Evolutionary conservation across 1,140 invertebrate species (phyloP).

Genomic region (Neotoxoptera formosana): DNA sequence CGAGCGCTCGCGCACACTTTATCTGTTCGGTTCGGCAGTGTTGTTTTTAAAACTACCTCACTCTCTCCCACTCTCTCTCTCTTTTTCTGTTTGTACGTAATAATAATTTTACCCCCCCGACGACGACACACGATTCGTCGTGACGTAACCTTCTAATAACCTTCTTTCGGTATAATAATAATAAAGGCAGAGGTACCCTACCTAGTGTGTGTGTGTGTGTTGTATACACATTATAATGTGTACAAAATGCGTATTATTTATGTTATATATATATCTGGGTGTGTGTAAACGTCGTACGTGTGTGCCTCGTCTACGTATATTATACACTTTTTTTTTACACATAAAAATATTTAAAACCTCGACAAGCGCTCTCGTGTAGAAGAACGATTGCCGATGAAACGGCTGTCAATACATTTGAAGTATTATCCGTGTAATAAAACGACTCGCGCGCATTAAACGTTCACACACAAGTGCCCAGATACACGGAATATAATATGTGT

Average conservation of each 20-base stretch:
- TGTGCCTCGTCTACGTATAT: too few species aligned
- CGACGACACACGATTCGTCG: background rate
- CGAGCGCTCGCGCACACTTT: too few species aligned
- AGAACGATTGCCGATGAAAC: constrained; percentile 12
- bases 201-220: background rate
- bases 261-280: background rate
- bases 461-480: background rate
- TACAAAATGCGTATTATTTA: background rate
- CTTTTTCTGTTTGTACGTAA: background rate
- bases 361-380: background rate
- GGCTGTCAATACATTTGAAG: constrained; percentile 25
- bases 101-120: constrained; percentile 15
- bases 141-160: background rate
- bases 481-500: background rate
- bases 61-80: background rate
- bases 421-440: constrained; percentile 15
- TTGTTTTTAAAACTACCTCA: background rate
- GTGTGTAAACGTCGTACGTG: too few species aligned
- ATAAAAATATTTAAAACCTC: background rate
- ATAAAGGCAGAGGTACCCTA: background rate
- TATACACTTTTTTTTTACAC: background rate
- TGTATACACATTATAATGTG: background rate
- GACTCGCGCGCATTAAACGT: background rate
- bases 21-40: background rate
- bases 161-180: constrained; percentile 7